Conservation (phyloP, 2,888 invertebrate species). For the Eilema caniola region DNA sequence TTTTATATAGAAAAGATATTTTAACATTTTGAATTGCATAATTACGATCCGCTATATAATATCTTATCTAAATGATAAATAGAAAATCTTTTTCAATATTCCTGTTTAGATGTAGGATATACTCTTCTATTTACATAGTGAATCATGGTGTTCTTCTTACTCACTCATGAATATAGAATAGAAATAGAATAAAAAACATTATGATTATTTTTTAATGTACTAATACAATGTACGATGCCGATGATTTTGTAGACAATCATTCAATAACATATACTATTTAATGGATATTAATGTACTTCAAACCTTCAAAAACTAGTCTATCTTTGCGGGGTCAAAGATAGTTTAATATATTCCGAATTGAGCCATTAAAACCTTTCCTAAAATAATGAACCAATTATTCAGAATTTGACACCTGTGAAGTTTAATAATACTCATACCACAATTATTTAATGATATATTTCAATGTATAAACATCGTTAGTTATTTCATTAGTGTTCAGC, state of each 20-base stretch:
- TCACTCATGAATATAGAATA: background rate
- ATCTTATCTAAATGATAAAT: constrained; percentile 41
- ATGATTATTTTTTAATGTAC: too few relatives aligned
- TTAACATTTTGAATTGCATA: constrained; percentile 26
- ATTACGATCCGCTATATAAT: constrained; percentile 25
- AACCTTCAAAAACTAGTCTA: background rate
- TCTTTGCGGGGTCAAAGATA: too few relatives aligned
- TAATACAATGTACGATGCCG: background rate
- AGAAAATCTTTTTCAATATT: constrained; percentile 35
- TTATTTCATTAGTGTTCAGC: background rate
- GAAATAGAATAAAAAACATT: too few relatives aligned
- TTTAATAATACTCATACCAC: background rate
- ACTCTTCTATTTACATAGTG: background rate
- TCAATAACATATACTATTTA: background rate
- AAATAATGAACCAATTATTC: too few relatives aligned
- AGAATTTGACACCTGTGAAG: too few relatives aligned
- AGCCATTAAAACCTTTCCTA: too few relatives aligned
- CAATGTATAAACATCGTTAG: background rate
- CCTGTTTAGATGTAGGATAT: constrained; percentile 26
- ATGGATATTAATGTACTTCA: background rate
- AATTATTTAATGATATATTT: background rate
- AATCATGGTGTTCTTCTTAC: background rate
- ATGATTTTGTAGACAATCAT: background rate
- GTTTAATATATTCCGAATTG: too few relatives aligned
- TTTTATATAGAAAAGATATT: constrained; percentile 55